A percentile compares a stretch with the other conserved stretches of the same genome.
Evolutionary conservation across 2,113 vertebrate species (phyloP).

Genomic region (Sturnus vulgaris): DNA sequence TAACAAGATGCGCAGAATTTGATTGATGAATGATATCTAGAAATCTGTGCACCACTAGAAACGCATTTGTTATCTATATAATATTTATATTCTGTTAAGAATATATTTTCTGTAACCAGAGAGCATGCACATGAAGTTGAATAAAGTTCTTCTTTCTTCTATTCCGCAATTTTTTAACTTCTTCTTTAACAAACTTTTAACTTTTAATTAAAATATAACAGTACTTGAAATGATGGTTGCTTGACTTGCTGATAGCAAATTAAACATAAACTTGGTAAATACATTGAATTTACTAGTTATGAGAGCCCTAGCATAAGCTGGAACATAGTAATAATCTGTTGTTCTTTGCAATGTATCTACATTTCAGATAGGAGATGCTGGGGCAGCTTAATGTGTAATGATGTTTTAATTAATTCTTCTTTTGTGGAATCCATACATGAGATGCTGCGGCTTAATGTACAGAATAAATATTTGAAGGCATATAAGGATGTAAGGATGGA

Average conservation of each 20-base stretch:
- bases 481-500: background rate
- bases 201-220: background rate
- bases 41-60: background rate
- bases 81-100: background rate
- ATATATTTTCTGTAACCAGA: background rate
- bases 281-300: background rate
- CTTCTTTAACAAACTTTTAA: too few relatives aligned
- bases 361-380: background rate
- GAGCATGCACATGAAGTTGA: background rate
- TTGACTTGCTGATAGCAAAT: background rate
- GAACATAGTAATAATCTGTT: background rate
- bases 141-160: background rate
- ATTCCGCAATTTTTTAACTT: background rate
- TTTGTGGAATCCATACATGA: background rate
- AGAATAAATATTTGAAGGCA: background rate
- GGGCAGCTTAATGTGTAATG: background rate
- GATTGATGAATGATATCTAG: background rate
- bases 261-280: background rate
- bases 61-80: background rate
- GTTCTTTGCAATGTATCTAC: background rate
- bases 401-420: background rate
- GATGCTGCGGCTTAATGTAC: background rate
- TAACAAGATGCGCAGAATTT: background rate
- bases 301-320: background rate
- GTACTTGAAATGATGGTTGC: background rate